A percentile compares a stretch with the other conserved stretches of the same genome.
Evolutionary conservation across 1,140 invertebrate species (phyloP).

Genomic region (Phortica variegata): DNA sequence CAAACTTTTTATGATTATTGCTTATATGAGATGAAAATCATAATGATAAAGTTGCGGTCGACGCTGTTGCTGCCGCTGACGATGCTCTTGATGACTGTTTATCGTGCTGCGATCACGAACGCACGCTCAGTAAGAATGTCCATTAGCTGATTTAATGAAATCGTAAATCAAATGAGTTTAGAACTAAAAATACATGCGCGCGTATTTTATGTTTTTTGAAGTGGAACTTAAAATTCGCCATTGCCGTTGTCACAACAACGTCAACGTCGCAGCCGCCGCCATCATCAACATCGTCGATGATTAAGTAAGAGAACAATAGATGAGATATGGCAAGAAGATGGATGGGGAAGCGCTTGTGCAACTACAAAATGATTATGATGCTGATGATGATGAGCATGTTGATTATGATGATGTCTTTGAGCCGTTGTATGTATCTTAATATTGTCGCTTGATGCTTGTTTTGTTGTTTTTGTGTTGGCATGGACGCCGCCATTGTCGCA

Average conservation of each 20-base stretch:
- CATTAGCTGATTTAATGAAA: slow-evolving; percentile 55
- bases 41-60: slow-evolving; percentile 30
- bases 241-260: slow-evolving; percentile 35
- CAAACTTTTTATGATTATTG: too few species aligned
- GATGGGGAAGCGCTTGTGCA: too few species aligned
- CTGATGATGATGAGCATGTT: slow-evolving; percentile 46
- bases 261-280: slow-evolving; percentile 11
- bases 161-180: slow-evolving; percentile 53
- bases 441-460: slow-evolving; percentile 1
- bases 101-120: too few species aligned
- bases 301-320: slow-evolving; percentile 35
- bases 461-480: slow-evolving; percentile 27
- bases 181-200: slow-evolving; percentile 44
- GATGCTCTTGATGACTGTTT: slow-evolving; percentile 8
- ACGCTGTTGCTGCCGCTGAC: not conserved
- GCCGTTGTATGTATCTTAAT: slow-evolving; percentile 7
- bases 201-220: slow-evolving; percentile 55
- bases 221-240: slow-evolving; percentile 42
- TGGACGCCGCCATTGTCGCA: slow-evolving; percentile 39
- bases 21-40: too few species aligned
- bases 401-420: slow-evolving; percentile 20
- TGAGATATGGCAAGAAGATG: slow-evolving; percentile 52
- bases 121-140: slow-evolving; percentile 22
- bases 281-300: slow-evolving; percentile 10
- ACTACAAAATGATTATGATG: slow-evolving; percentile 42